Percentiles rank a stretch among this genome's conserved stretches.
phyloP scores from a whole-genome alignment of 2,888 invertebrate genomes.

The Poecilobothrus nobilitatus region DNA sequence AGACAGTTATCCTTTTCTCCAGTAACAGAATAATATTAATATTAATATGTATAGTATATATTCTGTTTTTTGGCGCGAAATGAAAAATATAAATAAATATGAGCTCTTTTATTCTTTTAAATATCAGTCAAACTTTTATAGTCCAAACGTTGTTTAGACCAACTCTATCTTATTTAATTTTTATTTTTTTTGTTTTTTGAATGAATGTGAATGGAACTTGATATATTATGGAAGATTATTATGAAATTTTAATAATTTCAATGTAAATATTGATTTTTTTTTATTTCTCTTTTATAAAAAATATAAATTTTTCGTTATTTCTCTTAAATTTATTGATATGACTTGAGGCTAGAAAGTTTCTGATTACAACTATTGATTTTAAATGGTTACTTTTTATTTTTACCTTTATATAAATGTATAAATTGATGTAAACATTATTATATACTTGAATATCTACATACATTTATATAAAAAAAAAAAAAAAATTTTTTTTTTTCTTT shows the following conservation, averaged over 20 bases:
- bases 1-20: too few species aligned
- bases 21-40: too few species aligned
- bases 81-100: too few species aligned
- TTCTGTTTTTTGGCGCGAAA: too few species aligned
- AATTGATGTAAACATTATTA: background rate
- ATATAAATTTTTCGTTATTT: background rate
- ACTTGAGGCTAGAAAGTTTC: slow-evolving; percentile 6
- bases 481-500: too few species aligned
- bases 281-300: background rate
- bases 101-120: too few species aligned
- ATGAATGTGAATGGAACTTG: background rate
- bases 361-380: slow-evolving; percentile 4
- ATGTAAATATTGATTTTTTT: slow-evolving; percentile 1
- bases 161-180: too few species aligned
- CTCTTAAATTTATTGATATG: background rate
- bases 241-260: background rate
- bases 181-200: background rate
- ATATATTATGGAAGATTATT: slow-evolving; percentile 4
- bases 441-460: background rate
- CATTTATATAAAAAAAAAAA: too few species aligned
- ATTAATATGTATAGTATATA: too few species aligned
- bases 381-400: background rate
- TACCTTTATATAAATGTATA: background rate
- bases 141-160: too few species aligned
- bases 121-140: too few species aligned